Evolutionary conservation across 2,888 invertebrate genomes (phyloP), one percentile per base, ranked within the genome.

Genomic region (Dastarcus helophoroides): DNA sequence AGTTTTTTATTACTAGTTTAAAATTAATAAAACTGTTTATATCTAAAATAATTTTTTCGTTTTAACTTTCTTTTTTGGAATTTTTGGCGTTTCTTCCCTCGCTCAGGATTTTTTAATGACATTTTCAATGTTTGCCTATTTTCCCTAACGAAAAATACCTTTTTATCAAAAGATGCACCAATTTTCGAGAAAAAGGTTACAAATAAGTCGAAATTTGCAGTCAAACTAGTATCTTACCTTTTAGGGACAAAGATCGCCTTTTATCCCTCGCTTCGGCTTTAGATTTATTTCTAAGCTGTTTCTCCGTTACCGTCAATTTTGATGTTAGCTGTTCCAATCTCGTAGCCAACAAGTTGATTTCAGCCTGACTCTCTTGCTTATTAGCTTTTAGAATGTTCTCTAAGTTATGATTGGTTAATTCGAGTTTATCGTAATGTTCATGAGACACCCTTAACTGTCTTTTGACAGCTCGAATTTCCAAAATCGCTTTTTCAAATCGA

Each of bases 391-490:
- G 66, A 49, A 81, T 82, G 48, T 82, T 80, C 38, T 73, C 73
- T 28, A 84, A 64, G 31, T 78, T 77, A 42, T 79, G 71, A 47
- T 82, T 79, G n/a, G 79, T 75, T 31, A 88, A 64, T 53, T 88
- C 86, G 19, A 86, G 61, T 45, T 78, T 79, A 49, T 88, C 86
- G 44, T 79, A 82, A 56, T 78, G 75, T 33, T 76, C 76, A 51
- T 86, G 79, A 2, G 84, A 79, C 42, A 84, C 82, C 14, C 80
- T 72, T 2, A 88, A 63, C 51, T 85, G 84, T 23, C 77, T 71
- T 46, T 85, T 83, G 73, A 86, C 80, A 2, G 80, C 78, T 48
- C 80, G 70, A 29, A 88, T 86, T 64, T 88, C 86, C 42, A 77
- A 69, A 10, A 88, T 77, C 0, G 86, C 86, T 54, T 82, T 83